These are phyloP conservation scores for Puffinus mauretanicus DNA, from an alignment of 2,113 vertebrate species.

Conservation along the genomic window DNA sequence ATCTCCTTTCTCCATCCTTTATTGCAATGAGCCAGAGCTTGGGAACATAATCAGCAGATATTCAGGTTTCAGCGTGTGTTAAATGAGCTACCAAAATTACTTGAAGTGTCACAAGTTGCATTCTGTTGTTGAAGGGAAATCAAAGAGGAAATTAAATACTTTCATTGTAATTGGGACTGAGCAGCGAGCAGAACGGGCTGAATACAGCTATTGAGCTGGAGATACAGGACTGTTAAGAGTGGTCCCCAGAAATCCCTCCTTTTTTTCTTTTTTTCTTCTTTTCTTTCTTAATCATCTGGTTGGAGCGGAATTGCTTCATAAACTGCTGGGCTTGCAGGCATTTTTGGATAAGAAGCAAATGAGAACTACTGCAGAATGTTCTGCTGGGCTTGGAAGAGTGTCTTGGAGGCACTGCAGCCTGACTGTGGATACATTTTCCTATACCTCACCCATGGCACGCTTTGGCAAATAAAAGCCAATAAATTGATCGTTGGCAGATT, in stretches of 20 bases:
- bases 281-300: not conserved
- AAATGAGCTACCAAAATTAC: slow-evolving; percentile 68
- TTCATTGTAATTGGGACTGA: slow-evolving; percentile 52
- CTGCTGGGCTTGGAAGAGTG: slow-evolving; percentile 1
- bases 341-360: slow-evolving; percentile 24
- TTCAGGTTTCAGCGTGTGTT: slow-evolving; percentile 52
- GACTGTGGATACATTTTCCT: not conserved
- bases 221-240: not conserved
- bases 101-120: slow-evolving; percentile 52
- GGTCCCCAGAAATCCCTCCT: not conserved
- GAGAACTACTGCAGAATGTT: slow-evolving; percentile 3
- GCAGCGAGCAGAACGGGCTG: not conserved
- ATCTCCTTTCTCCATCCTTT: slow-evolving; percentile 56
- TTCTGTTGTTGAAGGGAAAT: slow-evolving; percentile 65
- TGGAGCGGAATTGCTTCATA: not conserved
- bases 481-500: not conserved
- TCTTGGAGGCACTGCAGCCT: not conserved
- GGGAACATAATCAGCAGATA: slow-evolving; percentile 59
- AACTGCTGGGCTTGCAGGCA: not conserved
- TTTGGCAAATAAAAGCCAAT: slow-evolving; percentile 14
- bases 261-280: not conserved
- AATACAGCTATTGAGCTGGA: slow-evolving; percentile 38
- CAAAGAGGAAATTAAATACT: slow-evolving; percentile 70
- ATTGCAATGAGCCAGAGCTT: slow-evolving; percentile 43
- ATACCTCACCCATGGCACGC: not conserved